These are phyloP conservation scores for Apocrypta bakeri DNA, from an alignment of 1,140 invertebrate species.

Conservation along the genomic window DNA sequence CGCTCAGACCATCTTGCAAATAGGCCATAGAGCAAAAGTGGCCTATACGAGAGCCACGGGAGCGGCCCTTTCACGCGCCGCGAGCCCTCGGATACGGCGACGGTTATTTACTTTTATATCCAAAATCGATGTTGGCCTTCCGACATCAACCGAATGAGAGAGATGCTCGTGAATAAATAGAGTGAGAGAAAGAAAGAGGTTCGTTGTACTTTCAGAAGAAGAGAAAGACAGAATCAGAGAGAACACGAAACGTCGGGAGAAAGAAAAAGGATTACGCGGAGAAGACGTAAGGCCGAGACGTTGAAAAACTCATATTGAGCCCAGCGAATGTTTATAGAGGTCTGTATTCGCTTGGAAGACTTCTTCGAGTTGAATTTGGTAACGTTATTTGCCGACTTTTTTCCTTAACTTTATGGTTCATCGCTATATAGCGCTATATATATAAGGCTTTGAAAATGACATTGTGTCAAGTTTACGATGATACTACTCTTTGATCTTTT, in stretches of 20 bases:
- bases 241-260: neutral
- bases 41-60: slow-evolving; percentile 34
- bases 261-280: neutral
- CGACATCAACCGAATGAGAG: neutral
- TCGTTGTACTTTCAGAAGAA: neutral
- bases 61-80: slow-evolving; percentile 43
- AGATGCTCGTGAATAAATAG: neutral
- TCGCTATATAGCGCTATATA: no score
- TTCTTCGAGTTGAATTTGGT: neutral
- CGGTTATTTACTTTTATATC: slow-evolving; percentile 61
- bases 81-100: slow-evolving; percentile 13
- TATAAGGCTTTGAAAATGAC: neutral
- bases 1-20: slow-evolving; percentile 56
- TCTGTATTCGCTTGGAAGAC: neutral
- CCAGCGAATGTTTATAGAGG: neutral
- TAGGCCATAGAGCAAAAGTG: slow-evolving; percentile 58
- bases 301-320: neutral
- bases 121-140: slow-evolving; percentile 56
- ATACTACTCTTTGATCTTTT: neutral
- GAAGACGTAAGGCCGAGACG: neutral
- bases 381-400: neutral
- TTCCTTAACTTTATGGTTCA: neutral
- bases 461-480: neutral
- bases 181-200: neutral
- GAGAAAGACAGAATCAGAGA: no score